Percentiles rank a stretch among this genome's conserved stretches.
These are phyloP conservation scores for Hycleus phaleratus DNA, from an alignment of 1,140 invertebrate species.

Conservation along the genomic window DNA sequence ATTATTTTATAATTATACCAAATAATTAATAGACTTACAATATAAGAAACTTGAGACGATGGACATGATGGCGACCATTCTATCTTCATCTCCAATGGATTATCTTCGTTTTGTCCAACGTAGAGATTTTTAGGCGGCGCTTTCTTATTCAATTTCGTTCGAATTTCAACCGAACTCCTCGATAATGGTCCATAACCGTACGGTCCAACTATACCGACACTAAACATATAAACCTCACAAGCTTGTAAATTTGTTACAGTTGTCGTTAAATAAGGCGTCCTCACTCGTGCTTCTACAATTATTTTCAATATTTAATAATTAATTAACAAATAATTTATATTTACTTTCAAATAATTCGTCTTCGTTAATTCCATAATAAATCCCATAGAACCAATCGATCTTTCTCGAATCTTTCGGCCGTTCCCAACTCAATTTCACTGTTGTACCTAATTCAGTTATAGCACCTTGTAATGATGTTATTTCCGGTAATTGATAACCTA, in stretches of 20 bases:
- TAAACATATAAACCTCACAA: slow-evolving; percentile 66
- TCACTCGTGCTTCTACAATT: slow-evolving; percentile 44
- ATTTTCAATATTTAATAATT: not conserved
- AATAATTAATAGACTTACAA: slow-evolving; percentile 20
- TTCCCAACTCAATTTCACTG: slow-evolving; percentile 59
- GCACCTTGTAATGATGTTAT: slow-evolving; percentile 46
- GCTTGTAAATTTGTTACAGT: slow-evolving; percentile 56
- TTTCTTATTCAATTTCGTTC: slow-evolving; percentile 54
- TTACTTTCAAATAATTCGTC: slow-evolving; percentile 46
- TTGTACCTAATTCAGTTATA: slow-evolving; percentile 50
- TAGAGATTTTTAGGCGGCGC: slow-evolving; percentile 52
- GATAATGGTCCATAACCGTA: slow-evolving; percentile 57
- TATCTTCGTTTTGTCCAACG: slow-evolving; percentile 27
- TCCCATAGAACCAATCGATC: slow-evolving; percentile 54
- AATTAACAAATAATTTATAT: not conserved
- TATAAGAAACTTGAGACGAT: slow-evolving; percentile 26
- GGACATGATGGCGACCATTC: slow-evolving; percentile 46
- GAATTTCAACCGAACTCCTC: slow-evolving; percentile 43
- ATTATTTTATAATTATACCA: slow-evolving; percentile 1
- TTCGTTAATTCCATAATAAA: slow-evolving; percentile 52
- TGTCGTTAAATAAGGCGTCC: slow-evolving; percentile 51
- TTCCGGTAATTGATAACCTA: slow-evolving; percentile 48
- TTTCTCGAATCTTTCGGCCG: slow-evolving; percentile 47
- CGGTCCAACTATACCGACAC: slow-evolving; percentile 58
- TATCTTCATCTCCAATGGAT: slow-evolving; percentile 36